Conservation (phyloP, 1,140 invertebrate species). For the Anastrepha ludens region DNA sequence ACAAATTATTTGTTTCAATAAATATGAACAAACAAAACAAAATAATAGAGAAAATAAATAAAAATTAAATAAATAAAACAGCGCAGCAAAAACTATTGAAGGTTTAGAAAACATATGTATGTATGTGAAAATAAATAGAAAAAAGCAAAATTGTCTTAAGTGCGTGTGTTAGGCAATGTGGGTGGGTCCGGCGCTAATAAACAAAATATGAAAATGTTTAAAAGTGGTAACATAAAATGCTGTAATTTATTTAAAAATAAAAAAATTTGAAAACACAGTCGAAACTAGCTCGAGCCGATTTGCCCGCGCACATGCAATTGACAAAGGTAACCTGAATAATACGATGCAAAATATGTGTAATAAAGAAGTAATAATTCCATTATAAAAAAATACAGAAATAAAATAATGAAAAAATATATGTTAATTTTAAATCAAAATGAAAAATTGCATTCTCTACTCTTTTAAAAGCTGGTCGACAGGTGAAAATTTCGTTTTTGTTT, state of each 20-base stretch:
- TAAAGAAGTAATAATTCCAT: background rate
- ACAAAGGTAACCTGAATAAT: conserved; percentile 8
- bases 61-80: background rate
- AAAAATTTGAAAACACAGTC: background rate
- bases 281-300: background rate
- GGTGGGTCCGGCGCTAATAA: background rate
- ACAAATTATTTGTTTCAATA: background rate
- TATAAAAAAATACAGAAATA: background rate
- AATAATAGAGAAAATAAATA: background rate
- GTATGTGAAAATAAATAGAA: background rate
- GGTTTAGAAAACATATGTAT: no score
- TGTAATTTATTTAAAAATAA: conserved; percentile 20
- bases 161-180: no score
- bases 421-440: conserved; percentile 39
- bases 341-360: background rate
- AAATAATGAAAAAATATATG: conserved; percentile 26
- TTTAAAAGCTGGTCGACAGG: no score
- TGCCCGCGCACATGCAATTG: background rate
- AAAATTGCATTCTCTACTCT: background rate
- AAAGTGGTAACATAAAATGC: background rate
- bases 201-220: background rate
- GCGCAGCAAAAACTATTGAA: background rate
- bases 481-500: no score
- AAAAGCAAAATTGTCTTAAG: background rate
- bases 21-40: background rate